These are phyloP conservation scores for Trichechus manatus DNA, from an alignment of 2,113 vertebrate genomes.

Conservation along the genomic window DNA sequence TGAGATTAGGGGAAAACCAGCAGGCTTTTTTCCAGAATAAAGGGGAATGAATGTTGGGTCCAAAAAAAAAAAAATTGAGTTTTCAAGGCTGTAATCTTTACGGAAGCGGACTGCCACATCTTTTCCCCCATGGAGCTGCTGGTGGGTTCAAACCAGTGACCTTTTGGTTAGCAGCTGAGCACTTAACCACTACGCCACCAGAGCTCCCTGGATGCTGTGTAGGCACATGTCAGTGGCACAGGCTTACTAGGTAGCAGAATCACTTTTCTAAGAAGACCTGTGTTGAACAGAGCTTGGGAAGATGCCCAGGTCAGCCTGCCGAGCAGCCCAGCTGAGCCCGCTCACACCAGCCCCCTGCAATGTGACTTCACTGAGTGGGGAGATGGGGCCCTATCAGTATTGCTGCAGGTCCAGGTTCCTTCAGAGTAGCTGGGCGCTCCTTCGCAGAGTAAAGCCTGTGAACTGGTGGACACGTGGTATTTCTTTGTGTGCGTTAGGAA, in stretches of 20 bases:
- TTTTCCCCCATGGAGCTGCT: neutral
- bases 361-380: neutral
- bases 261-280: neutral
- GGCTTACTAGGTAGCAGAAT: neutral
- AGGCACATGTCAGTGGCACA: neutral
- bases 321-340: neutral
- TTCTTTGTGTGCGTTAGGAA: neutral
- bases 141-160: neutral
- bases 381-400: neutral
- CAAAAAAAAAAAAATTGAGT: neutral
- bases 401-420: neutral
- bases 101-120: neutral
- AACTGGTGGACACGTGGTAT: neutral
- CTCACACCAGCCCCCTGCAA: neutral
- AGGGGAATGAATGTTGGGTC: neutral
- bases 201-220: neutral
- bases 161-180: neutral
- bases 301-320: neutral
- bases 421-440: neutral
- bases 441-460: neutral
- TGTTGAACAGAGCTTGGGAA: neutral
- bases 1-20: neutral
- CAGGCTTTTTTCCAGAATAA: neutral
- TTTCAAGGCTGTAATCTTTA: neutral
- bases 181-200: neutral